Evolutionary conservation across 2,888 invertebrate genomes (phyloP), one percentile per base, ranked within the genome.

Genomic region (Amblyteles armatorius): DNA sequence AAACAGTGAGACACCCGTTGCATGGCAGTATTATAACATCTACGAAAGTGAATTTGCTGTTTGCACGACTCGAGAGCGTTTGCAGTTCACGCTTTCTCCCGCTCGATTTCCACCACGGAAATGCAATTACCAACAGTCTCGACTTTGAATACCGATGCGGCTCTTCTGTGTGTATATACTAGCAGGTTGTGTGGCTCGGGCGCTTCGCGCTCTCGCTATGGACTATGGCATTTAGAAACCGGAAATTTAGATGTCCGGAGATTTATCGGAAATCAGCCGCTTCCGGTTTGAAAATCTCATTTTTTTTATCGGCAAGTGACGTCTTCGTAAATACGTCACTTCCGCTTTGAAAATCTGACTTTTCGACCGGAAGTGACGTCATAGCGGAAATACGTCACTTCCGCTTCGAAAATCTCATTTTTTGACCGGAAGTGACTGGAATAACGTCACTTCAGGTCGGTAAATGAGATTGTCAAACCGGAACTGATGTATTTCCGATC

Each of bases 61-160:
- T 80, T 52, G 63, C 77, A 52, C 55, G 78, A 83, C 80, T 79
- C 86, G 72, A 77, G 77, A 33, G 68, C 74, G 68, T 68, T 71
- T 81, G 82, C 74, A 84, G 90, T 92, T 91, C 88, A 91, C 91
- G 91, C 92, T 92, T 92, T 92, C 92, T 90, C 92, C 88, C 84
- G 88, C 88, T 87, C 89, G 90, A 90, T 92, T 91, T 91, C 88
- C 91, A 89, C 86, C 86, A 82, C 90, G 89, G 89, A 91, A 90
- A 88, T 87, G 85, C 86, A 87, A 87, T 89, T 88, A 87, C 83
- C 63, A 29, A 69, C 63, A 83, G 80, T 80, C 84, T 84, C 83
- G 80, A 86, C 84, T 87, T 87, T 84, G 84, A 87, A 87, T 81
- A 85, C 83, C 74, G 72, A 77, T 81, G 55, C 76, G 79, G 73